These are phyloP conservation scores for Napeogenes sylphis DNA, from an alignment of 2,888 invertebrate genomes.

Conservation along the genomic window DNA sequence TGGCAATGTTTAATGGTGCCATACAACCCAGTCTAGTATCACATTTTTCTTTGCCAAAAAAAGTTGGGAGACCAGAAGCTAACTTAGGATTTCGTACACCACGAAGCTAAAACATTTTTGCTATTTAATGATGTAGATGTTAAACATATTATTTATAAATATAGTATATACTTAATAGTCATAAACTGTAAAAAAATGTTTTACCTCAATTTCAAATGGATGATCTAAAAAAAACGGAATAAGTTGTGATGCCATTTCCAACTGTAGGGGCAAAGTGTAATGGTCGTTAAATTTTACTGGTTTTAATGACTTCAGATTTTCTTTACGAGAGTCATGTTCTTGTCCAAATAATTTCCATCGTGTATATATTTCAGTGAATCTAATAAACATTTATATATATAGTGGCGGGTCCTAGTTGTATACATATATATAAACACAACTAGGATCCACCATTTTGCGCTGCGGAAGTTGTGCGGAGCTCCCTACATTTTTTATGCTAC, in stretches of 20 bases:
- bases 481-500: no score
- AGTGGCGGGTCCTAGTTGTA: no score
- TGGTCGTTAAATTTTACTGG: conserved; percentile 29
- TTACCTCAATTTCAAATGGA: conserved; percentile 29
- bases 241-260: conserved; percentile 14
- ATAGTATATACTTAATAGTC: no score
- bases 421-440: no score
- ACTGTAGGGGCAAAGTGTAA: conserved; percentile 27
- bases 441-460: no score
- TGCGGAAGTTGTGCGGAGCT: no score
- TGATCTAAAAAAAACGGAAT: conserved; percentile 26
- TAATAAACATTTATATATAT: conserved; percentile 29
- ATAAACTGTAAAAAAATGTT: neutral
- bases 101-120: conserved; percentile 45
- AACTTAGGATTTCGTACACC: conserved; percentile 41
- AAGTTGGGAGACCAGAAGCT: conserved; percentile 27
- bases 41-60: conserved; percentile 53
- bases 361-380: conserved; percentile 54
- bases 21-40: conserved; percentile 44
- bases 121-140: neutral
- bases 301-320: conserved; percentile 22
- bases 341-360: conserved; percentile 48
- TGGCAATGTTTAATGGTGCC: conserved; percentile 26
- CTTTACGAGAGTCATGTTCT: conserved; percentile 27
- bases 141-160: no score